phyloP scores from a whole-genome alignment of 2,797 vertebrate species.

The Melanogrammus aeglefinus region DNA sequence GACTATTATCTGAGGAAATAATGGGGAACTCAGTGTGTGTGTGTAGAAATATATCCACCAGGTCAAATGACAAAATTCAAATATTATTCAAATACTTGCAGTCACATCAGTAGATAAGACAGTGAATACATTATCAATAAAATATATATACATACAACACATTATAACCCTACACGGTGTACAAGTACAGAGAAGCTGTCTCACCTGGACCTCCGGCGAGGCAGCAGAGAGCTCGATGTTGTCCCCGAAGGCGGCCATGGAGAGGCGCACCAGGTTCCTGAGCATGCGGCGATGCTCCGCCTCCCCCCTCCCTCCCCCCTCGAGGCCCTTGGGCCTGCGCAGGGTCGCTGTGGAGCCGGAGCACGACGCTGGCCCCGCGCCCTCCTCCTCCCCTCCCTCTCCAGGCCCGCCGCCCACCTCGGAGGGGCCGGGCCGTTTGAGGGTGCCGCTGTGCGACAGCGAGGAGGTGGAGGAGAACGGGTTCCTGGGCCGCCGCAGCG shows the following conservation, averaged over 20 bases:
- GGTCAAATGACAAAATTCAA: not conserved
- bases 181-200: conserved; percentile 14
- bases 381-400: conserved; percentile 25
- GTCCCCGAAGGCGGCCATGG: conserved; percentile 89
- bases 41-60: not conserved
- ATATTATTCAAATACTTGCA: too few species aligned
- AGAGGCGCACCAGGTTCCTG: conserved; percentile 86
- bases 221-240: conserved; percentile 82
- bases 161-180: not conserved
- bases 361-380: conserved; percentile 4
- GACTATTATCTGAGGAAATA: conserved; percentile 41
- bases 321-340: conserved; percentile 66
- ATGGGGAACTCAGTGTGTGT: conserved; percentile 45
- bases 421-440: conserved; percentile 53
- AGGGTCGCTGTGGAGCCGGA: conserved; percentile 60
- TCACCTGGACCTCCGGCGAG: conserved; percentile 92
- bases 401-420: conserved; percentile 15
- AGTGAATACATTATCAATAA: too few species aligned
- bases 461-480: conserved; percentile 68
- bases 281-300: conserved; percentile 82
- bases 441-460: conserved; percentile 60
- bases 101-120: not conserved
- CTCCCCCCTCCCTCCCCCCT: conserved; percentile 50
- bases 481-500: conserved; percentile 67
- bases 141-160: not conserved